These are phyloP conservation scores for Galeopsomyia nigrocyanea DNA, from an alignment of 2,888 invertebrate genomes.

Conservation along the genomic window DNA sequence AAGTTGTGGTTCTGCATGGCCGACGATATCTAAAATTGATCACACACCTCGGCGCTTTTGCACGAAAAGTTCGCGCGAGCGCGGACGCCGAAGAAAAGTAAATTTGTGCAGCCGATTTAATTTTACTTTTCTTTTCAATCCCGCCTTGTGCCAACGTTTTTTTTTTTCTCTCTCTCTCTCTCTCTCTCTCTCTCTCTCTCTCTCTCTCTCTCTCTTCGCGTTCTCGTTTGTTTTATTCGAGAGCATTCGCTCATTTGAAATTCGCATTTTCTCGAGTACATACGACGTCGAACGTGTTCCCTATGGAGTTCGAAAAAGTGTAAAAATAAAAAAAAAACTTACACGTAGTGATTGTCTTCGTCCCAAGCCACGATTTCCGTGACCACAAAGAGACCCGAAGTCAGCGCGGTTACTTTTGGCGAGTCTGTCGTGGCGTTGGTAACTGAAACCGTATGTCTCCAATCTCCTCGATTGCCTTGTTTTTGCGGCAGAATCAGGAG, in stretches of 20 bases:
- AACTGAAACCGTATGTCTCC: conserved; percentile 77
- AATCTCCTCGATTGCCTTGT: conserved; percentile 73
- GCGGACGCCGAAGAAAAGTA: conserved; percentile 11
- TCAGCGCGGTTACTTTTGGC: conserved; percentile 70
- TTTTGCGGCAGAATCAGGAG: conserved; percentile 82
- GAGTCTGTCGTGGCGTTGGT: conserved; percentile 62
- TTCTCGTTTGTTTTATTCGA: too few species aligned
- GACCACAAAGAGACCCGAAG: conserved; percentile 79
- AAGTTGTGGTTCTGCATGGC: conserved; percentile 1
- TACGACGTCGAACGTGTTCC: too few species aligned
- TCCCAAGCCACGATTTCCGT: conserved; percentile 83
- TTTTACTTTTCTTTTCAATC: background rate
- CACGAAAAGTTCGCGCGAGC: background rate
- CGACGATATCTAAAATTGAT: conserved; percentile 19
- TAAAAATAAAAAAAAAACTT: conserved; percentile 62
- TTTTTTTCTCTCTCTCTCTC: too few species aligned
- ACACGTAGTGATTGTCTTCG: conserved; percentile 76
- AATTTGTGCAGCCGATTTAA: conserved; percentile 12
- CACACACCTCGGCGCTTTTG: background rate
- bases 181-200: too few species aligned
- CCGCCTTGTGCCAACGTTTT: too few species aligned
- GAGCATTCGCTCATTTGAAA: too few species aligned
- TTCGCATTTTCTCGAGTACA: too few species aligned
- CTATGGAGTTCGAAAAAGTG: too few species aligned
- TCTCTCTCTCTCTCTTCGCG: too few species aligned